These are phyloP conservation scores for Hypselothyrea guttata DNA, from an alignment of 2,888 invertebrate species.

Conservation along the genomic window DNA sequence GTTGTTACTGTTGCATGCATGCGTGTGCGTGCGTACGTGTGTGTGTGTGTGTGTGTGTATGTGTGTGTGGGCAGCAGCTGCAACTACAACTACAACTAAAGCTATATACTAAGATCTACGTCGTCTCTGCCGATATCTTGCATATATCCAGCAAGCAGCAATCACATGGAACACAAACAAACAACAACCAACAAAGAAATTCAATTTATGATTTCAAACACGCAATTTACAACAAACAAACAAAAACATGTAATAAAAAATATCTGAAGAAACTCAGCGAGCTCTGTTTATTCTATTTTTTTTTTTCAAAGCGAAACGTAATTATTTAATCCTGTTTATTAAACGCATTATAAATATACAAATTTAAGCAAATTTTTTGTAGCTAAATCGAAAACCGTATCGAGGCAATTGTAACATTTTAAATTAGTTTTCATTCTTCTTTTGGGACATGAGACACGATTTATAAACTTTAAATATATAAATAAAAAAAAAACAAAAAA, in stretches of 20 bases:
- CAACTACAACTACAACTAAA: slow-evolving; percentile 44
- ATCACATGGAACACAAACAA: slow-evolving; percentile 8
- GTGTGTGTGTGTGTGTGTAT: slow-evolving; percentile 29
- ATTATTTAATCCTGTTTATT: slow-evolving; percentile 62
- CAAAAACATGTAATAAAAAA: slow-evolving; percentile 38
- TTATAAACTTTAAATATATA: slow-evolving; percentile 46
- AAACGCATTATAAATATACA: slow-evolving; percentile 32
- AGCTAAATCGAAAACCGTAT: slow-evolving; percentile 43
- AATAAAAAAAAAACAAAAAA: too few species aligned
- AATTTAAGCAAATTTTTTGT: slow-evolving; percentile 54
- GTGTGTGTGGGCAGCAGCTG: slow-evolving; percentile 31
- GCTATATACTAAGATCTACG: slow-evolving; percentile 60
- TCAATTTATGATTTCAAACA: slow-evolving; percentile 51
- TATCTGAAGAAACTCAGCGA: slow-evolving; percentile 21
- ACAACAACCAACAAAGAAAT: slow-evolving; percentile 10
- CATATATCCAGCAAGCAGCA: too few species aligned
- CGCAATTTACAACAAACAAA: slow-evolving; percentile 41
- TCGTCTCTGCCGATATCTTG: slow-evolving; percentile 72
- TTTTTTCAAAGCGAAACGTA: slow-evolving; percentile 5
- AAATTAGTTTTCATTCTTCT: slow-evolving; percentile 40
- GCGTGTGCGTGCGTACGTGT: slow-evolving; percentile 26
- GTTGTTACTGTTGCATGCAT: slow-evolving; percentile 30
- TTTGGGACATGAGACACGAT: slow-evolving; percentile 43
- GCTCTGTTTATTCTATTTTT: slow-evolving; percentile 24
- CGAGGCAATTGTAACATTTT: slow-evolving; percentile 51